These are phyloP conservation scores for Garra rufa DNA, from an alignment of 2,113 vertebrate genomes.

Conservation along the genomic window DNA sequence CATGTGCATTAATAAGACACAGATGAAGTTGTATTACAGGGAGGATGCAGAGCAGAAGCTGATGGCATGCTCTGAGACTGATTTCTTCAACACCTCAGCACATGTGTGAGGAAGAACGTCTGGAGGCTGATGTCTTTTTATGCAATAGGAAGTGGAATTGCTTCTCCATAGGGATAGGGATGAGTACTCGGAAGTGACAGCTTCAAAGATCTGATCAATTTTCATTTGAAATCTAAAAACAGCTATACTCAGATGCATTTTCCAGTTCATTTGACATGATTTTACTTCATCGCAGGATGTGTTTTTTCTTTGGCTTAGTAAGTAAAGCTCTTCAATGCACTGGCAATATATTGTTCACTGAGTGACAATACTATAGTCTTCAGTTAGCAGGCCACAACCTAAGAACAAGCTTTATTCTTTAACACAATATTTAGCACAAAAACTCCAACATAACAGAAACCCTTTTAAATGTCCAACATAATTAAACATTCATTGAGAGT, in stretches of 20 bases:
- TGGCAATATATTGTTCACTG: not conserved
- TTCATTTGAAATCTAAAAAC: not conserved
- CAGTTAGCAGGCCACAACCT: not conserved
- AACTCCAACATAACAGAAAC: not conserved
- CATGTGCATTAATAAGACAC: conserved; percentile 21
- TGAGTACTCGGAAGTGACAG: not conserved
- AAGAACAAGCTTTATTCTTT: not conserved
- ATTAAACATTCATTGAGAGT: too few species aligned
- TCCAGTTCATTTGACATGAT: not conserved
- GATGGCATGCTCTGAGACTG: not conserved
- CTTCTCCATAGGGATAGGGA: not conserved
- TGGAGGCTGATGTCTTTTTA: conserved; percentile 6
- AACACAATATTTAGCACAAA: not conserved
- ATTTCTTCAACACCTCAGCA: not conserved
- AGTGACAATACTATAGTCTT: not conserved
- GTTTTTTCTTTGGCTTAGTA: not conserved
- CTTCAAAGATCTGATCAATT: not conserved
- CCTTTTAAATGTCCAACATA: too few species aligned
- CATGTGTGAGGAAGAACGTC: conserved; percentile 5
- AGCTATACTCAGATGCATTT: not conserved
- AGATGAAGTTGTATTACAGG: conserved; percentile 29
- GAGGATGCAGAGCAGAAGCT: conserved; percentile 14
- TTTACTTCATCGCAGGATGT: not conserved
- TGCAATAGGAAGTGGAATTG: not conserved
- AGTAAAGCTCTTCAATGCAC: not conserved